Percentiles rank a stretch among this genome's conserved stretches.
These are phyloP conservation scores for Neosalanx taihuensis DNA, from an alignment of 2,797 vertebrate genomes.

Conservation along the genomic window DNA sequence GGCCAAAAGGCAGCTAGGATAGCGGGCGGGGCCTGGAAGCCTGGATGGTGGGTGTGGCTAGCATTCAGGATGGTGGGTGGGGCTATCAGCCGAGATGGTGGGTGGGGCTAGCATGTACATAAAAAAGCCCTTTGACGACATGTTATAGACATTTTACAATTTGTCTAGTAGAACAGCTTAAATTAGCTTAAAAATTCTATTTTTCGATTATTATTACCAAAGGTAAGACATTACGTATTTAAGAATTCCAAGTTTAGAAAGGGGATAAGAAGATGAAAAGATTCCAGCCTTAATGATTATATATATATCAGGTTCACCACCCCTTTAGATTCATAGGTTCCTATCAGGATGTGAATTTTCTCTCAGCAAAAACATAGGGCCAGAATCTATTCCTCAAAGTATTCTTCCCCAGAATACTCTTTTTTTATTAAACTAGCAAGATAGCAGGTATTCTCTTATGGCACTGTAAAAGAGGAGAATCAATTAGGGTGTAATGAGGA, in stretches of 20 bases:
- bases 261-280: no score
- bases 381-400: neutral
- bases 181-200: no score
- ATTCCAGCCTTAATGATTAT: no score
- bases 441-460: slow-evolving; percentile 52
- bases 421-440: slow-evolving; percentile 27
- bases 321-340: no score
- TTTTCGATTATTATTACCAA: no score
- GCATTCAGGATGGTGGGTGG: slow-evolving; percentile 23
- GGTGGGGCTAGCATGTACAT: neutral
- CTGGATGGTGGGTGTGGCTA: slow-evolving; percentile 21
- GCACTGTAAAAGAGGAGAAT: slow-evolving; percentile 64
- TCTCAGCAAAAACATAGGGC: neutral
- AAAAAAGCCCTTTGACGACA: no score
- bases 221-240: no score
- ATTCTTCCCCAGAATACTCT: neutral
- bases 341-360: no score
- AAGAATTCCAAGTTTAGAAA: no score
- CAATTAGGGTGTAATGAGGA: slow-evolving; percentile 69
- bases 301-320: no score
- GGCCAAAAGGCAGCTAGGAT: slow-evolving; percentile 14
- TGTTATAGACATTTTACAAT: no score
- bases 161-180: no score
- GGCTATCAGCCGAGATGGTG: slow-evolving; percentile 14
- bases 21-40: slow-evolving; percentile 16